phyloP scores from a whole-genome alignment of 2,888 invertebrate species.

The Hofmannophila pseudospretella region DNA sequence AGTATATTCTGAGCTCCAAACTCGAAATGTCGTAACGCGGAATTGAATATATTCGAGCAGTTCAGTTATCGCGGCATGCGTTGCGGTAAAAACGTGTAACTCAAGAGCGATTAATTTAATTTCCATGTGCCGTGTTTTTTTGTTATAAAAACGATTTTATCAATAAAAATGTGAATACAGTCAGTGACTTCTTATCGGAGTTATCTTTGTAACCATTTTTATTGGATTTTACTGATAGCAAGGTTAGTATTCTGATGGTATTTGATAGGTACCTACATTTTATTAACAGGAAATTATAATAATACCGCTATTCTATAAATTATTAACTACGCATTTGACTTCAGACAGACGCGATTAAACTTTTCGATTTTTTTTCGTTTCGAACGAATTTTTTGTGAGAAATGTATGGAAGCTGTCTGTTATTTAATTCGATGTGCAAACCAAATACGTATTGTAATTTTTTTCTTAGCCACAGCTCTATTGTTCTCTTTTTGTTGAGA shows the following conservation, averaged over 20 bases:
- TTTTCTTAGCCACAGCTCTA: too few relatives aligned
- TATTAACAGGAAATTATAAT: conserved; percentile 4
- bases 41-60: conserved; percentile 33
- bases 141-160: conserved; percentile 21
- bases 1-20: conserved; percentile 16
- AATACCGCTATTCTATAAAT: conserved; percentile 3
- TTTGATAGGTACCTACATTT: neutral
- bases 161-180: conserved; percentile 45
- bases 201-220: neutral
- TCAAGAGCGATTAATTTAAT: conserved; percentile 1
- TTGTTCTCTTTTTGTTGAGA: too few relatives aligned
- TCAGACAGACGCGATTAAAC: too few relatives aligned
- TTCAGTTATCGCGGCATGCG: conserved; percentile 40
- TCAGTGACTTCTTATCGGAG: neutral
- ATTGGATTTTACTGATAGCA: neutral
- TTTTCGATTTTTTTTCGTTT: too few relatives aligned
- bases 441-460: too few relatives aligned
- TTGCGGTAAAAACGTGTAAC: conserved; percentile 24
- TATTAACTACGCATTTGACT: too few relatives aligned
- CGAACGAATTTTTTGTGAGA: too few relatives aligned
- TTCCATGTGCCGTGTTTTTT: neutral
- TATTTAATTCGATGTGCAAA: too few relatives aligned
- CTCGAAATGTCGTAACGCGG: conserved; percentile 31
- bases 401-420: too few relatives aligned
- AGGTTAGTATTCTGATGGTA: neutral